Base-by-base conservation (phyloP, 2,888 invertebrate species). In the Pollenia amentaria region DNA sequence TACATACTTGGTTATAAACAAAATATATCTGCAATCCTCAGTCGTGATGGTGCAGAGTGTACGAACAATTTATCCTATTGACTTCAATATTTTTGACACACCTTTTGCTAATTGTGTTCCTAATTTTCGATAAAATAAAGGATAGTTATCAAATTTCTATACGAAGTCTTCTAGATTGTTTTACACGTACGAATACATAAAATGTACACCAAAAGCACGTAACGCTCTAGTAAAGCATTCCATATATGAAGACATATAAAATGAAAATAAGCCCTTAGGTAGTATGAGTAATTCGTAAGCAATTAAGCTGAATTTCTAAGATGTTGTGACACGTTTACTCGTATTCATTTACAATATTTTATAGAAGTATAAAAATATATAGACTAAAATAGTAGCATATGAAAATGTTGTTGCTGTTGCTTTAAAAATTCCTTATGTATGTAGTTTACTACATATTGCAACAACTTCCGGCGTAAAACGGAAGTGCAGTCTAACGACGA, bases 401-500 rank as follows among this genome's bases (percentile, higher is more conserved):
- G 3, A 77, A 70, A 51, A 64, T 76, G 18, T 3, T 40, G 6
- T 12, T 57, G n/a, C 44, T 10, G 12, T 21, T 18, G 3, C 14
- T 6, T n/a, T 62, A 38, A 65, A 18, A 82, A 62, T 73, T 80
- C 18, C 44, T 64, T 57, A 14, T 16, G 44, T 57, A 14, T 16
- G 44, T 38, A 16, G 70, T 29, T 16, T 11, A 9, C 29, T 57
- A 73, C 48, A 55, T 46, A 62, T 81, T 79, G 80, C 88, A 83
- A 62, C 78, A 67, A 75, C 64, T 84, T 86, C 80, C 85, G 84
- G 84, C 10, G 57, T 48, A 79, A 48, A 82, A 76, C 84, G 85
- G 80, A 86, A 84, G 65, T 85, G 72, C 80, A 84, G 77, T 84
- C 88, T 89, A 91, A 92, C 91, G 91, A 92, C 91, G 91, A 90